phyloP scores from a whole-genome alignment of 2,797 vertebrate species.

The Halcyon smyrnensis region DNA sequence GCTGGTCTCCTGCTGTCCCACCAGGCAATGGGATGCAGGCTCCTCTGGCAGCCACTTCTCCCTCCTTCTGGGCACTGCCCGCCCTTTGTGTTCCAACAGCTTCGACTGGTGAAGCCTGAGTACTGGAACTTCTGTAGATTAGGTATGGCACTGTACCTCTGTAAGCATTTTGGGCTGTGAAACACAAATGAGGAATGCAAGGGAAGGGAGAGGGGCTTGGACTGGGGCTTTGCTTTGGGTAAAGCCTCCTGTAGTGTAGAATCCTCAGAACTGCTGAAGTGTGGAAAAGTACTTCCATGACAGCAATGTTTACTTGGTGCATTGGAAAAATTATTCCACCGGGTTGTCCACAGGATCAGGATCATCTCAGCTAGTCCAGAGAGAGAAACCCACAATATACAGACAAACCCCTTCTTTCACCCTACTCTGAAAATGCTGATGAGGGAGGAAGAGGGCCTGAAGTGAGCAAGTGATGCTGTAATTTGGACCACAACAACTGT shows the following conservation, averaged over 20 bases:
- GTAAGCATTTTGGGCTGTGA: background rate
- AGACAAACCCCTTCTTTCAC: background rate
- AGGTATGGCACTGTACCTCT: background rate
- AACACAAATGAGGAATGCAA: background rate
- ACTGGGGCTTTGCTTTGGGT: background rate
- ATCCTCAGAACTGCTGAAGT: background rate
- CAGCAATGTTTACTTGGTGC: background rate
- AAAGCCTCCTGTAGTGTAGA: background rate
- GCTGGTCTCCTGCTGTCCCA: background rate
- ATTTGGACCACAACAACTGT: background rate
- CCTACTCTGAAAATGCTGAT: background rate
- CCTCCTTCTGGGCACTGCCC: background rate
- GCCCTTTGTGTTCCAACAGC: fast-evolving
- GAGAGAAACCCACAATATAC: background rate
- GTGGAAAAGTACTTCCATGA: background rate
- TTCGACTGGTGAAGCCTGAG: background rate
- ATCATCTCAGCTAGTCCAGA: background rate
- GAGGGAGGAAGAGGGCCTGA: background rate
- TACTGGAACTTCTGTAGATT: background rate
- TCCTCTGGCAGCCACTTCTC: background rate
- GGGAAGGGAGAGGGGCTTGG: background rate
- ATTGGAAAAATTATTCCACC: background rate
- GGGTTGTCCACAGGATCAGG: background rate
- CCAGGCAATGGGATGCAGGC: background rate
- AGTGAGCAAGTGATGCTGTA: background rate